Conservation (phyloP, 1,140 invertebrate species). For the Ctenoplectra terminalis region DNA sequence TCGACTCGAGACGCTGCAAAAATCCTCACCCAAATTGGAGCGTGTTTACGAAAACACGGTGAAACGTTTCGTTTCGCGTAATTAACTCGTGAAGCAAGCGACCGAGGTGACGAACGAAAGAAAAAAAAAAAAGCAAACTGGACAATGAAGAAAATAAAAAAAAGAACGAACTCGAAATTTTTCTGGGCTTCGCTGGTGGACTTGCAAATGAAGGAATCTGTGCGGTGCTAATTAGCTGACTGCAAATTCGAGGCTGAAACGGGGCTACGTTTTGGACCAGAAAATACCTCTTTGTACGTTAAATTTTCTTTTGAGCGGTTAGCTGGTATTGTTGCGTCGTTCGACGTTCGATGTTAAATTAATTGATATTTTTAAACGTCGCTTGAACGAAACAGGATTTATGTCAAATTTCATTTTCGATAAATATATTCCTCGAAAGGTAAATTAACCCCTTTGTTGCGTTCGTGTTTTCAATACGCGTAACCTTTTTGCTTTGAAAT, state of each 20-base stretch:
- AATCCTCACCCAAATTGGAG: neutral
- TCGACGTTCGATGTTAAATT: neutral
- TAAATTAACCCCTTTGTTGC: too few species aligned
- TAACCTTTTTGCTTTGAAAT: too few species aligned
- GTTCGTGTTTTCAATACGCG: too few species aligned
- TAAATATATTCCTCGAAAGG: too few species aligned
- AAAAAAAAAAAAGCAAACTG: neutral
- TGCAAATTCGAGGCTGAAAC: too few species aligned
- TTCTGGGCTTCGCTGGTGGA: neutral
- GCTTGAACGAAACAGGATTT: too few species aligned
- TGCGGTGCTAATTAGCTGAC: slow-evolving; percentile 21
- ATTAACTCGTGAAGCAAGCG: neutral
- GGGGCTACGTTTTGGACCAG: neutral
- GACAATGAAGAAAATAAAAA: neutral
- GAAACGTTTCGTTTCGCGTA: neutral
- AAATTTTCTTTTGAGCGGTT: neutral
- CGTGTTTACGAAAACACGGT: slow-evolving; percentile 16
- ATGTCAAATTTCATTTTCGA: too few species aligned
- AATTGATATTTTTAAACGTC: neutral
- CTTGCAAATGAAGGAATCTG: slow-evolving; percentile 27
- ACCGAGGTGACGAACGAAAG: neutral
- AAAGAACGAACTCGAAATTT: slow-evolving; percentile 5
- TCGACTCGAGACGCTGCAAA: neutral
- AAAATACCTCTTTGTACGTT: neutral
- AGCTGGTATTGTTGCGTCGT: too few species aligned